A percentile compares a stretch with the other conserved stretches of the same genome.
Evolutionary conservation across 2,888 invertebrate species (phyloP).

Genomic region (Clunio marinus): DNA sequence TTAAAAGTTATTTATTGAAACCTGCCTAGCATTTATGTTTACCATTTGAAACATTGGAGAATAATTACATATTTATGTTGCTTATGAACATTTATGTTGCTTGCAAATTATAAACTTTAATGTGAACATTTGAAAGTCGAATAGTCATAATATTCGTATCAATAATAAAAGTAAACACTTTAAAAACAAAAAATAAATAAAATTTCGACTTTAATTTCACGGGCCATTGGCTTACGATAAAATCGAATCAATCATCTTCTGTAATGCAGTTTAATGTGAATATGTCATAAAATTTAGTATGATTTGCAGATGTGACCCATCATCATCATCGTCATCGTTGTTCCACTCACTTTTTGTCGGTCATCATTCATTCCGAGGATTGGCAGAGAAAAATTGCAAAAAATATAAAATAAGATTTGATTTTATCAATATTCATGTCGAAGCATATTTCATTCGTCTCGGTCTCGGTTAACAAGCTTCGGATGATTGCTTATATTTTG

Average conservation of each 20-base stretch:
- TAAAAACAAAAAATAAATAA: too few relatives aligned
- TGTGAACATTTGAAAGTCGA: too few relatives aligned
- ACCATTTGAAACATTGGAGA: neutral
- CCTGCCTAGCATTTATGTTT: neutral
- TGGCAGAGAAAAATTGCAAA: too few relatives aligned
- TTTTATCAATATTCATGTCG: conserved; percentile 15
- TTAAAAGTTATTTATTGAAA: too few relatives aligned
- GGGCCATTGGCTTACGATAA: neutral
- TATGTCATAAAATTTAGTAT: neutral
- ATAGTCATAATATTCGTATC: too few relatives aligned
- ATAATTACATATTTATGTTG: neutral
- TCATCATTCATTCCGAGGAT: conserved; percentile 1
- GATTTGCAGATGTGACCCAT: conserved; percentile 14
- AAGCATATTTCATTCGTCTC: conserved; percentile 1
- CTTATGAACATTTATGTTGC: too few relatives aligned
- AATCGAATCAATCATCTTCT: conserved; percentile 8
- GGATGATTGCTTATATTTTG: neutral
- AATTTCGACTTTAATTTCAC: conserved; percentile 1
- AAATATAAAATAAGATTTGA: too few relatives aligned
- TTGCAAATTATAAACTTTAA: too few relatives aligned
- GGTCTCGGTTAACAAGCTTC: neutral
- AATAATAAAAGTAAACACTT: too few relatives aligned
- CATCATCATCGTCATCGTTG: neutral
- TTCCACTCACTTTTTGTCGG: neutral
- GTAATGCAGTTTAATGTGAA: neutral